Evolutionary conservation across 2,113 vertebrate genomes (phyloP).

Genomic region (Eulemur rufifrons): DNA sequence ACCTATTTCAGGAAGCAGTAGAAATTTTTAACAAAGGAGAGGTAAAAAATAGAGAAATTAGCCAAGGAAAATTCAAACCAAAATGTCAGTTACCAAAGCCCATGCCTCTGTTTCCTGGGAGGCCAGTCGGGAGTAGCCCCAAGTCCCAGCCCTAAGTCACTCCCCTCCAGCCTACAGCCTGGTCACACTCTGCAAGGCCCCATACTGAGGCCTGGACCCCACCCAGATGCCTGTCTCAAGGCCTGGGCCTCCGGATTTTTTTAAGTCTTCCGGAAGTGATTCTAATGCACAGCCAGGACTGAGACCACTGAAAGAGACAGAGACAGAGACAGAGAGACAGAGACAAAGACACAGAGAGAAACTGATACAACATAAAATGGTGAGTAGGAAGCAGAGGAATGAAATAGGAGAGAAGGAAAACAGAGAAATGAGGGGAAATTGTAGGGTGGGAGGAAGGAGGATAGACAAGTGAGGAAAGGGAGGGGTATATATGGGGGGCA

Average conservation of each 20-base stretch:
- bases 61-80: neutral
- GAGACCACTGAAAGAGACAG: neutral
- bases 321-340: neutral
- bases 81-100: neutral
- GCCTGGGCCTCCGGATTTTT: neutral
- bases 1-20: neutral
- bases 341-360: neutral
- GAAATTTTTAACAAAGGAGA: neutral
- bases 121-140: neutral
- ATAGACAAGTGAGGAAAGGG: neutral
- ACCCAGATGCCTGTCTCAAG: fast-evolving
- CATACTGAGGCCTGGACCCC: neutral
- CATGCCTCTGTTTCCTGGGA: neutral
- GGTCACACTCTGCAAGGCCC: neutral
- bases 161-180: neutral
- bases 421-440: neutral
- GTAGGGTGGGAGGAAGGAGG: neutral
- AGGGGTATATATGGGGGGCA: fast-evolving
- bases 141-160: neutral
- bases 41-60: neutral
- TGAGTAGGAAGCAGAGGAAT: neutral
- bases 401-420: neutral
- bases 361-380: neutral
- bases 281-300: neutral
- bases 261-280: neutral